Percentiles rank a stretch among this genome's conserved stretches.
Conservation (phyloP, 2,797 vertebrate species). For the Hirundo rustica region DNA sequence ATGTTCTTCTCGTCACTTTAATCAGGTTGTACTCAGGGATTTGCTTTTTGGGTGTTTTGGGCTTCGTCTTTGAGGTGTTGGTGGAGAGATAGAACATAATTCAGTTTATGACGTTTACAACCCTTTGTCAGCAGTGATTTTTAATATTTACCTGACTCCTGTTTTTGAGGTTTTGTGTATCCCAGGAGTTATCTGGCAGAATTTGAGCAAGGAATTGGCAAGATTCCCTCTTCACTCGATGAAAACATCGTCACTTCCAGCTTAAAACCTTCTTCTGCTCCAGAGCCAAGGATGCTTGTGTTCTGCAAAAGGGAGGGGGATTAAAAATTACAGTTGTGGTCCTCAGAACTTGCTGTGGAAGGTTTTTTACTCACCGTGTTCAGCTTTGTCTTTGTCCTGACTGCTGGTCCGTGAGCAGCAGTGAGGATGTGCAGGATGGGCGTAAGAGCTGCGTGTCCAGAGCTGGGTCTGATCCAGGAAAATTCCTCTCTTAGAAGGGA, state of each 20-base stretch:
- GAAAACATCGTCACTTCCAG: not conserved
- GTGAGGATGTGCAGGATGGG: not conserved
- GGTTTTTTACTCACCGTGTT: not conserved
- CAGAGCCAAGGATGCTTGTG: not conserved
- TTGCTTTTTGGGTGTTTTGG: not conserved
- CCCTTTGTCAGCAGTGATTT: not conserved
- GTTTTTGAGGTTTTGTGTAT: not conserved
- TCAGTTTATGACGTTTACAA: not conserved
- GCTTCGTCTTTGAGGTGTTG: not conserved
- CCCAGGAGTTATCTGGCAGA: not conserved
- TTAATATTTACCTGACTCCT: not conserved
- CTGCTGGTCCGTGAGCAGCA: not conserved
- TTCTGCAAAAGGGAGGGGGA: not conserved
- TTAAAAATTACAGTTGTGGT: not conserved
- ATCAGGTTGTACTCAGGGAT: not conserved
- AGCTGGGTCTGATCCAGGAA: not conserved
- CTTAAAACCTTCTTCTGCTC: not conserved
- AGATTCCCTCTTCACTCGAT: not conserved
- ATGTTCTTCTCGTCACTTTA: not conserved
- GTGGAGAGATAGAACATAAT: not conserved
- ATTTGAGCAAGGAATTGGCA: not conserved
- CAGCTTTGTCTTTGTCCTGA: not conserved
- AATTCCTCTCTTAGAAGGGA: not conserved
- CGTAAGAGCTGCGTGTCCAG: accelerated
- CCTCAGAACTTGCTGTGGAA: not conserved